Evolutionary conservation across 2,888 invertebrate species (phyloP), one percentile per base, ranked within the genome.

Genomic region (Phalangium opilio): DNA sequence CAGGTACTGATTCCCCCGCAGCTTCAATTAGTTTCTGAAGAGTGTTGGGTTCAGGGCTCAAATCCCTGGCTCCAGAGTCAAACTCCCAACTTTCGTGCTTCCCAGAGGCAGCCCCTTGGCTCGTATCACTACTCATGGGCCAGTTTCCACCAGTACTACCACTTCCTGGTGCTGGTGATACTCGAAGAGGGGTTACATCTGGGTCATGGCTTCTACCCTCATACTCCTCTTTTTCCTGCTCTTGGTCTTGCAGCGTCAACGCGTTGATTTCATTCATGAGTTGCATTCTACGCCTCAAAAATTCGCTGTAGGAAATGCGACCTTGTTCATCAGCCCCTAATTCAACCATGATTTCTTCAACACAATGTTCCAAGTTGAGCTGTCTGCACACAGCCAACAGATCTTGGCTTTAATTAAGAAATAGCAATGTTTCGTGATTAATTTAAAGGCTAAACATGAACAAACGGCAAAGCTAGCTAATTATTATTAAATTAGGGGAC

Each of bases 301-400:
- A 78, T n/a, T 78, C 77, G 58, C 75, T 72, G 62, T 76, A 78
- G 27, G 77, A 77, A 59, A 78, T 76, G 59, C 75, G 71, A 36
- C 77, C 76, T 53, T 72, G 70, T 50, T 73, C 70, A 61, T 75
- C 75, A 43, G 77, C 75, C 35, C 77, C 78, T 47, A 78, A 67
- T 62, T 78, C 76, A 50, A 72, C 68, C 73, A 78, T 74, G 52
- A 78, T 66, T 60, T 77, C 77, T 59, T 75, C 75, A 18, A 77
- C 70, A 42, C 75, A 76, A 58, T 76, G 76, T 47, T 64, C 63
- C 52, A 78, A 67, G 59, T 76, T 75, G 49, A 78, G 64, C 62
- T 77, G 76, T 51, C 72, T 68, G 61, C 78, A 78, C 56, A 78
- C 76, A 53, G 72, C 73, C 56, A 73, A 64, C 52, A 78, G 66